phyloP scores from a whole-genome alignment of 2,113 vertebrate species.

The Pseudorectes ferrugineus region DNA sequence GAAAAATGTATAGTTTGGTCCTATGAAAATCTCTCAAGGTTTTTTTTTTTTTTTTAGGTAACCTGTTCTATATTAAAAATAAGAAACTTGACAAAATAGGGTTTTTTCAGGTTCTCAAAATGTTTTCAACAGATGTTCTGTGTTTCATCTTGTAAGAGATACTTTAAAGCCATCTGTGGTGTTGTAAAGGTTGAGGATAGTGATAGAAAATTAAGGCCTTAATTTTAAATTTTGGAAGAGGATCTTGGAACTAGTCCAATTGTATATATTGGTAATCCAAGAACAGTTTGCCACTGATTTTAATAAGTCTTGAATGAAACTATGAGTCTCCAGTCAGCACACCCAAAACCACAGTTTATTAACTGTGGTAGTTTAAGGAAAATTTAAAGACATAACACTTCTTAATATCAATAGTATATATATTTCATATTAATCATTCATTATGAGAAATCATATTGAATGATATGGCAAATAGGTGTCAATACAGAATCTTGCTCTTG shows the following conservation, averaged over 20 bases:
- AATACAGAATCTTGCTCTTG: neutral
- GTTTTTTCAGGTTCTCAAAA: neutral
- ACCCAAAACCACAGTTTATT: neutral
- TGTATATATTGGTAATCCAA: neutral
- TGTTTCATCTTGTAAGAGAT: neutral
- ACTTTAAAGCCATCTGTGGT: neutral
- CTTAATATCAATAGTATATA: neutral
- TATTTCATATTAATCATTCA: neutral
- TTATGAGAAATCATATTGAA: neutral
- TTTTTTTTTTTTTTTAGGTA: neutral
- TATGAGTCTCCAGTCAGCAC: neutral
- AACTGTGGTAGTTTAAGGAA: neutral
- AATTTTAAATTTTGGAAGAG: neutral
- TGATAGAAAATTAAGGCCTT: neutral
- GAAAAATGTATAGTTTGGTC: conserved; percentile 23
- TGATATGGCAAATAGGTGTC: neutral
- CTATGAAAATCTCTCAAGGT: neutral
- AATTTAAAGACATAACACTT: neutral
- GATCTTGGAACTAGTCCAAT: neutral
- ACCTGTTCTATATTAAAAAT: neutral
- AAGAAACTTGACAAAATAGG: neutral
- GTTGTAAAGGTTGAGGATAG: neutral
- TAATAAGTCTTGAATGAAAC: neutral
- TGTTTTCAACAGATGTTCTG: neutral
- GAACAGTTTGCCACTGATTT: neutral